Base-by-base conservation (phyloP, 2,113 vertebrate species). In the Ornithorhynchus anatinus region DNA sequence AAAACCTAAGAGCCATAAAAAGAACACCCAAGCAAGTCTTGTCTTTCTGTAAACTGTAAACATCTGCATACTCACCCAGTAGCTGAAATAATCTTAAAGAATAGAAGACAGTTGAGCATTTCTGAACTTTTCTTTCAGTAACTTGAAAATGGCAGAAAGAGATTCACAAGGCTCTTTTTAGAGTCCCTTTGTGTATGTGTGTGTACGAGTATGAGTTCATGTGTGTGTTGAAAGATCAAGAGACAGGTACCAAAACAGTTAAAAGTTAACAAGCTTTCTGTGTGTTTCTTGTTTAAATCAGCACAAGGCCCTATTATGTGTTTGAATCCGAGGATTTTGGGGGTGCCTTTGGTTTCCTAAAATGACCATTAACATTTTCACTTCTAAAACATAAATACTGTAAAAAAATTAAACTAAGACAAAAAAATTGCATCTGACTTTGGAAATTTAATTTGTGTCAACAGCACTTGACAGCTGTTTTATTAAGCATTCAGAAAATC, bases 391-490 rank as follows among this genome's bases (percentile, higher is more conserved):
- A 32, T 15, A 77, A 63, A 35, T 19, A 31, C 15, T 6, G 2
- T 1, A 80, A 71, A 45, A 61, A 66, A 64, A 42, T 42, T 5
- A 38, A n/a, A 11, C 25, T 23, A 50, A 48, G 9, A 16, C 45
- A 50, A 50, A 57, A 40, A 59, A 13, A 20, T 32, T n/a, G 62
- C 64, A 80, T 77, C 72, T 58, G 23, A 27, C 11, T 27, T 15
- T 72, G 43, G 69, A 59, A 85, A 79, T 79, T 53, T 6, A 53
- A 64, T 84, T 84, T 77, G 53, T 75, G 59, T 82, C 39, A 12
- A 2, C 57, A 74, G 75, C 52, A 73, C 53, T 36, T 69, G 72
- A 54, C 60, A 81, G 75, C 72, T 72, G 74, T 79, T 75, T 54
- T 67, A 27, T 29, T 27, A 51, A 72, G 57, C 1, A 0, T 59